A percentile compares a stretch with the other conserved stretches of the same genome.
These are phyloP conservation scores for Hyles lineata DNA, from an alignment of 2,888 invertebrate species.

Conservation along the genomic window DNA sequence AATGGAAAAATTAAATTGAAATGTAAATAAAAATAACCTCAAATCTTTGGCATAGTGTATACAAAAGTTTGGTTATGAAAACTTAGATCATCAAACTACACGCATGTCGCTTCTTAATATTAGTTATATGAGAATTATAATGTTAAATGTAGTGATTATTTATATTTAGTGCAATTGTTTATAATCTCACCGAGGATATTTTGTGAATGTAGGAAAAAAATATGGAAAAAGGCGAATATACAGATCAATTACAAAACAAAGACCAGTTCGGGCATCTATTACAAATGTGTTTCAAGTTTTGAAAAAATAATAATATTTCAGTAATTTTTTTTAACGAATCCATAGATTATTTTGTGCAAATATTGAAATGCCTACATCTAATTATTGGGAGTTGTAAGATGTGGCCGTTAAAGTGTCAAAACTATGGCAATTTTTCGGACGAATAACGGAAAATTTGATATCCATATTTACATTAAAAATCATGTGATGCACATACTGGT, in stretches of 20 bases:
- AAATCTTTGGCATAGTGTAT: not conserved
- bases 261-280: not conserved
- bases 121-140: conserved; percentile 43
- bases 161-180: conserved; percentile 55
- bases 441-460: not conserved
- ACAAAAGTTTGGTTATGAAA: not conserved
- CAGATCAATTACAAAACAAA: not conserved
- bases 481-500: too few species aligned
- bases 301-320: not conserved
- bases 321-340: too few species aligned
- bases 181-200: conserved; percentile 48
- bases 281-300: not conserved
- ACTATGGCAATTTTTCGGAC: too few species aligned
- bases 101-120: conserved; percentile 44
- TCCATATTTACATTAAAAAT: not conserved
- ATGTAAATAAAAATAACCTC: not conserved
- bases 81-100: conserved; percentile 35
- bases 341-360: too few species aligned
- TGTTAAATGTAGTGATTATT: conserved; percentile 51
- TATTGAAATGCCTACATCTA: too few species aligned
- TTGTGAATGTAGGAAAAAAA: conserved; percentile 23
- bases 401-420: too few species aligned
- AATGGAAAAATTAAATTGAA: not conserved
- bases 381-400: too few species aligned
- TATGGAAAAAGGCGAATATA: not conserved